Conservation (phyloP, 2,888 invertebrate genomes). For the Hemicrepidius hirtus region DNA sequence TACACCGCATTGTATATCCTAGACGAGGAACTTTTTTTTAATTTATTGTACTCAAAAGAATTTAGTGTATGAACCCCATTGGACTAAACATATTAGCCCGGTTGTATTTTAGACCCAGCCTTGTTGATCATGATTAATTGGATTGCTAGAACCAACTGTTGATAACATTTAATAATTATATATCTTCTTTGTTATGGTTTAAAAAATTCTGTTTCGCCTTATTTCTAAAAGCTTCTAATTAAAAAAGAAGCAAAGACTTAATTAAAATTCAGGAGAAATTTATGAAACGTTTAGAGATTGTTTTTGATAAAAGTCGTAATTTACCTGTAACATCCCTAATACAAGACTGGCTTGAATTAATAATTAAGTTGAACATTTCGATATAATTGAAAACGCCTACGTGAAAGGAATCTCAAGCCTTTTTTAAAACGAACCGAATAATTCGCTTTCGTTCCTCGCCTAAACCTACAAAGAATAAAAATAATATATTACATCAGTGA, state of each 20-base stretch:
- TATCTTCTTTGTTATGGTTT: too few species aligned
- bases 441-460: background rate
- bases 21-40: too few species aligned
- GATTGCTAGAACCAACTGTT: too few species aligned
- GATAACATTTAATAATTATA: too few species aligned
- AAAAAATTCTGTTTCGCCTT: too few species aligned
- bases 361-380: constrained; percentile 22
- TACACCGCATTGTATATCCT: too few species aligned
- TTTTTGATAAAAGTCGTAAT: constrained; percentile 29
- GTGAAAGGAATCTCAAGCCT: constrained; percentile 18
- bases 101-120: too few species aligned
- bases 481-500: background rate
- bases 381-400: constrained; percentile 34
- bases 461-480: constrained; percentile 5
- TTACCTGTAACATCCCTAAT: constrained; percentile 24
- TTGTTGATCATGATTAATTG: too few species aligned
- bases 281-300: constrained; percentile 17
- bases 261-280: constrained; percentile 11
- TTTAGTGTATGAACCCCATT: too few species aligned
- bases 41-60: too few species aligned
- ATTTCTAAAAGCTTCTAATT: background rate
- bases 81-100: too few species aligned
- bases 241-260: constrained; percentile 2
- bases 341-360: constrained; percentile 24
- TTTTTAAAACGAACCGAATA: constrained; percentile 10